Percentiles rank a stretch among this genome's conserved stretches.
phyloP scores from a whole-genome alignment of 2,113 vertebrate species.

The Syngnathus typhle region DNA sequence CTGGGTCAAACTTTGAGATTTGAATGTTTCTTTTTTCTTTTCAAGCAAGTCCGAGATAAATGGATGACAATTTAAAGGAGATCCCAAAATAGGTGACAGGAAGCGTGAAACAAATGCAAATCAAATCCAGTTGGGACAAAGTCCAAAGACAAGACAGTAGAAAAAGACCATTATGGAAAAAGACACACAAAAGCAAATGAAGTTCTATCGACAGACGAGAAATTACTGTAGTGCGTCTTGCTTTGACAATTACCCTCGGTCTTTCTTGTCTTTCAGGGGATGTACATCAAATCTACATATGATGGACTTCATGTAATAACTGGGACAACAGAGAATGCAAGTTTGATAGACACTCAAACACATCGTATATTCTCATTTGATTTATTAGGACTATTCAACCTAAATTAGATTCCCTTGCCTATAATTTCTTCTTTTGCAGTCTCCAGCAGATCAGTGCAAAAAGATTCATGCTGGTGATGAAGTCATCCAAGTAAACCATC shows the following conservation, averaged over 20 bases:
- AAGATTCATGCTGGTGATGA: constrained; percentile 70
- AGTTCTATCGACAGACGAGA: neutral
- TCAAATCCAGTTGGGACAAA: neutral
- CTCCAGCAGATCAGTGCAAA: constrained; percentile 69
- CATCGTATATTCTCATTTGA: neutral
- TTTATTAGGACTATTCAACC: neutral
- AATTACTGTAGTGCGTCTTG: neutral
- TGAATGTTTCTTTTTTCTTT: neutral
- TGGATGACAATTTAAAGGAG: neutral
- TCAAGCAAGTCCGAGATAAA: neutral
- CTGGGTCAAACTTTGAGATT: neutral
- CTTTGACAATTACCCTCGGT: constrained; percentile 7
- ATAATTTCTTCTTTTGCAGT: constrained; percentile 39
- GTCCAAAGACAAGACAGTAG: neutral
- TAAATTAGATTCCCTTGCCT: constrained; percentile 1
- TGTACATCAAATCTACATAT: constrained; percentile 74
- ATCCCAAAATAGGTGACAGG: neutral
- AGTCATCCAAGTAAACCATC: constrained; percentile 71
- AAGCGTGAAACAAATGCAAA: neutral
- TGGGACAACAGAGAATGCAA: constrained; percentile 70
- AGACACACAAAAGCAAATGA: neutral
- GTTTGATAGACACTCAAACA: constrained; percentile 29
- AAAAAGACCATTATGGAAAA: neutral
- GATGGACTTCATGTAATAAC: constrained; percentile 73
- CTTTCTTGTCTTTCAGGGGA: constrained; percentile 56